These are phyloP conservation scores for Scomber scombrus DNA, from an alignment of 2,113 vertebrate genomes.

Conservation along the genomic window DNA sequence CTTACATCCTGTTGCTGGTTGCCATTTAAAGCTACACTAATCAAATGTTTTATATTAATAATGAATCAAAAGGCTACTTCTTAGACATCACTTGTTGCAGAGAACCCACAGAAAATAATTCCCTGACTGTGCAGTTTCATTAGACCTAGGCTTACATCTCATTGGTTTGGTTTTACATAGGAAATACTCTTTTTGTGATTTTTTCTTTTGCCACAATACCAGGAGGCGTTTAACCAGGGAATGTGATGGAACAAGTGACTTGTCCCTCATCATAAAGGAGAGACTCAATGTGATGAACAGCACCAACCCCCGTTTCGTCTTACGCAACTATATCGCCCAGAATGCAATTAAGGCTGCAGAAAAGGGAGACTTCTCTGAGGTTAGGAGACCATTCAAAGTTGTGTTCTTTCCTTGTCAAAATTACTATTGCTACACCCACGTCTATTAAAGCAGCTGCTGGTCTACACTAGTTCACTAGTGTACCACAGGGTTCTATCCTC, in stretches of 20 bases:
- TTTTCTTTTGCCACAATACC: conserved; percentile 9
- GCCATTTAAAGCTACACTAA: no score
- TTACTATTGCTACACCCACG: background rate
- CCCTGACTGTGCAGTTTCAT: no score
- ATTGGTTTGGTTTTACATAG: background rate
- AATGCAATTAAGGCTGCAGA: conserved; percentile 92
- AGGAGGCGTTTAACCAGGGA: conserved; percentile 88
- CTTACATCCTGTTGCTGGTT: no score
- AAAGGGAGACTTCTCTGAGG: conserved; percentile 91
- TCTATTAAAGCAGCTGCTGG: background rate
- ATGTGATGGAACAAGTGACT: conserved; percentile 50
- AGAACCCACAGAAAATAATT: no score
- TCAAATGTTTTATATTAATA: no score
- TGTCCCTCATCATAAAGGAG: conserved; percentile 73
- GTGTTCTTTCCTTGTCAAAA: background rate
- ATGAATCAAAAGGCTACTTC: no score
- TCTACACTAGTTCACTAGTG: no score
- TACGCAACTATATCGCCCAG: conserved; percentile 94
- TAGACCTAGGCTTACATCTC: background rate
- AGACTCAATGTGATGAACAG: conserved; percentile 84
- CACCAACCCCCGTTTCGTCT: conserved; percentile 88
- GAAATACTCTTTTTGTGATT: background rate
- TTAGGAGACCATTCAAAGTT: conserved; percentile 31
- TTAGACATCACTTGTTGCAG: no score
- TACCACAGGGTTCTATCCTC: no score